Base-by-base conservation (phyloP, 2,113 vertebrate genomes). In the Miniopterus natalensis region DNA sequence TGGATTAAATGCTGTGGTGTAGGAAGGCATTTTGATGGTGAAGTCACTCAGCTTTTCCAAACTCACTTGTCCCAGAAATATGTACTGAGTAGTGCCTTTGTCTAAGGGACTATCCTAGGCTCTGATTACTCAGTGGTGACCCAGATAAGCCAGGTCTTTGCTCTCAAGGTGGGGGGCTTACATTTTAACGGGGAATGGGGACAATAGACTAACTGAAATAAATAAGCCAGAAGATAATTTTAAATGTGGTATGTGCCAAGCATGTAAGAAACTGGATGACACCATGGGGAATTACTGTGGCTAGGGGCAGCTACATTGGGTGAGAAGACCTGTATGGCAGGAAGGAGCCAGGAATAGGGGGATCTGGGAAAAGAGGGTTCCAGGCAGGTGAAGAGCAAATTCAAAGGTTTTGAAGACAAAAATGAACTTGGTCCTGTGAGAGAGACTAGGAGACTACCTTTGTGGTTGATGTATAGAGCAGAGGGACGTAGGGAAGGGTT, bases 11-110 rank as follows among this genome's bases (percentile, higher is more conserved):
- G 49, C 55, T 68, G 4, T 79, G 61, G 40, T 12, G 27, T 75
- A 42, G 77, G 40, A 85, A 88, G 70, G 40, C 8, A 51, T 92
- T 95, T 92, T 84, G 74, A 70, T 68, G 36, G n/a, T 88, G 55
- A 94, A 95, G 81, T 89, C 78, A 83, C 80, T 93, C 21, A 51
- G 40, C 47, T 80, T 90, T 59, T 92, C 73, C 55, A 96, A 96
- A 88, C 17, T 75, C 65, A 84, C 29, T 95, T 77, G 65, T 63
- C 81, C 27, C n/a, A 49, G 47, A 91, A 47, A 42, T 66, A 74
- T 3, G 17, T 77, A 74, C 21, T 31, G 20, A 87, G 9, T 90
- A 42, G 66, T 61, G 92, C 4, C 29, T 83, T 42, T 8, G 27
- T 90, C 36, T 55, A 10, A 40, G 77, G 45, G 17, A 71, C 25